These are phyloP conservation scores for Pachymerium ferrugineum DNA, from an alignment of 2,888 invertebrate genomes.

Conservation along the genomic window DNA sequence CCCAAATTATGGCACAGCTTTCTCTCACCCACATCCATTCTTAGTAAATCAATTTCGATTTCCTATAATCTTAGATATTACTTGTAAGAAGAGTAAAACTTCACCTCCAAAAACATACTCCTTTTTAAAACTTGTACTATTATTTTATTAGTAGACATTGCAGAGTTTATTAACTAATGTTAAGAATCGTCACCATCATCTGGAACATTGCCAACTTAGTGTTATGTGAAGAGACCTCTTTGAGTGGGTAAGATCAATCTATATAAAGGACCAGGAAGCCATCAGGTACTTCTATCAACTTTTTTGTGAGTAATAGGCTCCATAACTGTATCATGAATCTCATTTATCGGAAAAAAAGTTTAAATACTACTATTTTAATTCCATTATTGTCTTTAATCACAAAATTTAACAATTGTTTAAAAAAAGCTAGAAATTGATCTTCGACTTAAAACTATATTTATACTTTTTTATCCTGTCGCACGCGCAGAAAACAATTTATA, in stretches of 20 bases:
- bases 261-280: not conserved
- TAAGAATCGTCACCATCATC: not conserved
- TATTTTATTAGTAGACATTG: too few relatives aligned
- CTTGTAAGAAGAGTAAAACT: too few relatives aligned
- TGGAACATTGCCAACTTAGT: not conserved
- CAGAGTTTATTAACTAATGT: not conserved
- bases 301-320: too few relatives aligned
- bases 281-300: not conserved
- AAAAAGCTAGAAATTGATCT: not conserved
- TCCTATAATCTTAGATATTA: not conserved
- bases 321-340: too few relatives aligned
- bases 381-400: too few relatives aligned
- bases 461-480: not conserved
- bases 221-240: too few relatives aligned
- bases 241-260: too few relatives aligned
- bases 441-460: not conserved
- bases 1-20: not conserved
- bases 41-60: constrained; percentile 18
- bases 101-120: too few relatives aligned
- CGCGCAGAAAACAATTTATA: not conserved
- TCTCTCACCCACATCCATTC: not conserved
- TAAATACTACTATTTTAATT: too few relatives aligned
- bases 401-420: not conserved
- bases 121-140: too few relatives aligned
- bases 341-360: not conserved